Base-by-base conservation (phyloP, 2,888 invertebrate species). In the Agapostemon virescens region DNA sequence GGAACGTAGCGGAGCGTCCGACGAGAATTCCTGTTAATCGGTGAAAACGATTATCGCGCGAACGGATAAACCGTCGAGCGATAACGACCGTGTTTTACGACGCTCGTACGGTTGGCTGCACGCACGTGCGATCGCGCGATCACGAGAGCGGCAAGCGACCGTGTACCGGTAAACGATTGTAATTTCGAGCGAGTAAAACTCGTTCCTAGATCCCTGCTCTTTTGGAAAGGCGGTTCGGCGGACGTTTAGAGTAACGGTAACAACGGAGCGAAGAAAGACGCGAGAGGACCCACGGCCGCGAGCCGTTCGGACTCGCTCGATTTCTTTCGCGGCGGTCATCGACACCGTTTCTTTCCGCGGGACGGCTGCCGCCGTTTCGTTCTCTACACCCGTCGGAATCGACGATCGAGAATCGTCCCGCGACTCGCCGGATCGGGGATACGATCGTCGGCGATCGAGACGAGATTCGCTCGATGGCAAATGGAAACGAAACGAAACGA, bases 191-290 rank as follows among this genome's bases (percentile, higher is more conserved):
- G 83, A 83, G 81, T 81, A 84, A 85, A 90, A 90, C 90, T 90
- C 86, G 90, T 90, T 90, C 87, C 88, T 90, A 88, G 88, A 90
- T 90, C 88, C 87, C 74, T 83, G 85, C 86, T 88, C 89, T 90
- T 91, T 90, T 89, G 89, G 89, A 90, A 90, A 90, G 90, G 89
- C 85, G 81, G 79, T 73, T 76, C 82, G n/a, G 33, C 40, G 61
- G 85, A 78, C 84, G 86, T 89, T 88, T 88, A 84, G 87, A 87
- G 82, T 90, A 91, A 91, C 90, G 90, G 90, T 88, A 84, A 84
- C 87, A 89, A 90, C 89, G 89, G 87, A n/a, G n/a, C 85, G 83
- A 87, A 83, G 87, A 87, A 85, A 86, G 87, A 84, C 84, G 81
- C 83, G 76, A 80, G 76, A 80, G 81, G 83, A 83, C 83, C 82